Conservation (phyloP, 1,140 invertebrate genomes). For the Ridgeia piscesae region DNA sequence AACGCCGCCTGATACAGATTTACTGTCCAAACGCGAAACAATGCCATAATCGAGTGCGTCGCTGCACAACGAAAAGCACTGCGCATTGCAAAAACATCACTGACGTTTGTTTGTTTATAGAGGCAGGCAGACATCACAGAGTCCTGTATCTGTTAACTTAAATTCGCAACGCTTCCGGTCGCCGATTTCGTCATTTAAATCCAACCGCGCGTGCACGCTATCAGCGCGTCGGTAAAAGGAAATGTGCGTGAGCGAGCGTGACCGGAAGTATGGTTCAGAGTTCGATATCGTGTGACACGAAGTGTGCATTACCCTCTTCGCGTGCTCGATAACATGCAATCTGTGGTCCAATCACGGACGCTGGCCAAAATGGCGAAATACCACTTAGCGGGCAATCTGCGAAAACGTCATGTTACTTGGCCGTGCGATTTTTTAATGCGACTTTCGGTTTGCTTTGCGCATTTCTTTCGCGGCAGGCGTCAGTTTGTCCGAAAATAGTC, state of each 20-base stretch:
- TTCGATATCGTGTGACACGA: not conserved
- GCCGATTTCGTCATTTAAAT: not conserved
- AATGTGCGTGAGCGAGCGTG: not conserved
- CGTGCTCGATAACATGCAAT: not conserved
- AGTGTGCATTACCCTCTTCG: not conserved
- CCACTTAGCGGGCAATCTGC: not conserved
- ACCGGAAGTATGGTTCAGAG: not conserved
- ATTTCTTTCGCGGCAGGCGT: not conserved
- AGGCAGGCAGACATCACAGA: not conserved
- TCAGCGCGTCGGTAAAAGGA: not conserved
- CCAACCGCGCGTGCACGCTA: too few species aligned
- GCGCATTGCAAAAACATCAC: not conserved
- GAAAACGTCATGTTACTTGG: not conserved
- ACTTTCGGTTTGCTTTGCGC: not conserved
- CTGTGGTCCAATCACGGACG: not conserved
- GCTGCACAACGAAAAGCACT: not conserved
- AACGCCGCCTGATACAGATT: not conserved
- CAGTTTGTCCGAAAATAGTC: not conserved
- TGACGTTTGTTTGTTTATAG: not conserved
- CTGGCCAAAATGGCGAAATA: not conserved
- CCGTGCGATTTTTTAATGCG: too few species aligned
- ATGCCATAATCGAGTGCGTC: not conserved
- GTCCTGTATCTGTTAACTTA: not conserved
- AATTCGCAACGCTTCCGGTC: not conserved
- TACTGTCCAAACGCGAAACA: conserved; percentile 4